phyloP scores from a whole-genome alignment of 2,113 vertebrate species.

The Cariama cristata region DNA sequence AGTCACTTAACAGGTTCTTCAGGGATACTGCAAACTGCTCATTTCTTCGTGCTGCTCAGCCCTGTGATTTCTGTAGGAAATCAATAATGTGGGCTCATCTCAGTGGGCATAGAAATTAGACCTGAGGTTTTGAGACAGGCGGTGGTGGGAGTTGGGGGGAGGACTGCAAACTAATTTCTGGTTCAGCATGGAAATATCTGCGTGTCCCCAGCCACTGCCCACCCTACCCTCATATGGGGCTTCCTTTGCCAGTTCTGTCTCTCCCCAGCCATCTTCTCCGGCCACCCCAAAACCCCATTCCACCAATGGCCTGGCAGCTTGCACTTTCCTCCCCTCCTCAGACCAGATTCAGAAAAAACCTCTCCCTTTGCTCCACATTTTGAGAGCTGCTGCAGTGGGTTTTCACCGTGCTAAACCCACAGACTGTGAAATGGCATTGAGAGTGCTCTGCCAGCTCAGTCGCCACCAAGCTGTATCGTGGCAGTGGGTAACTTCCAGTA shows the following conservation, averaged over 20 bases:
- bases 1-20: not conserved
- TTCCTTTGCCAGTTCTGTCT: not conserved
- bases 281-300: not conserved
- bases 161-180: not conserved
- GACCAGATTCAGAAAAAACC: not conserved
- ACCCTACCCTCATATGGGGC: too few species aligned
- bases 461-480: rapidly evolving
- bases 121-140: not conserved
- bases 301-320: not conserved
- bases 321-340: not conserved
- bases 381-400: not conserved
- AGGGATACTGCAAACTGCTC: not conserved
- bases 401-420: not conserved
- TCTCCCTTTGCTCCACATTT: not conserved
- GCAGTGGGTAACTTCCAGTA: not conserved
- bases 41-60: not conserved
- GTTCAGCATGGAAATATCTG: not conserved
- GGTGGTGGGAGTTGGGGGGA: rapidly evolving
- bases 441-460: not conserved
- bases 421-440: not conserved
- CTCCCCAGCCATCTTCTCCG: not conserved
- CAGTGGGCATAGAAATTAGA: not conserved
- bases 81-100: not conserved
- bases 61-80: not conserved
- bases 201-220: not conserved